These are phyloP conservation scores for Arenicola marina DNA, from an alignment of 2,888 invertebrate species.

Conservation along the genomic window DNA sequence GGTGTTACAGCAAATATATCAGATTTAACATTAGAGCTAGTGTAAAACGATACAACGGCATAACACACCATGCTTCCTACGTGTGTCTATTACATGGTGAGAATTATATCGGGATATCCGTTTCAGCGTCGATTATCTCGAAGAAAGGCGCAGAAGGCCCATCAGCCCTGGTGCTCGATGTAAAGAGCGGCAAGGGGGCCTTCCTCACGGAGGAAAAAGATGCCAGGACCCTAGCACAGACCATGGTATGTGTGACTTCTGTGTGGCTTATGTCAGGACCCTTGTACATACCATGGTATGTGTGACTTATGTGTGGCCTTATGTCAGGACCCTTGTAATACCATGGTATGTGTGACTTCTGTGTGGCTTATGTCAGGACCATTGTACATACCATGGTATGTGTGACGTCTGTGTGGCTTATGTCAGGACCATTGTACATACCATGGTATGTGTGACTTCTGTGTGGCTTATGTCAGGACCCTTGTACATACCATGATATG, in stretches of 20 bases:
- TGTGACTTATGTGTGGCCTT: constrained; percentile 15
- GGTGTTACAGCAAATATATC: too few relatives aligned
- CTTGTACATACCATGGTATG: background rate
- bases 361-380: too few relatives aligned
- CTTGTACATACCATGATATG: too few relatives aligned
- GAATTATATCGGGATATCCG: background rate
- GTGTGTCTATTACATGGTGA: background rate
- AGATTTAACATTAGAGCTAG: too few relatives aligned
- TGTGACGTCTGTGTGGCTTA: too few relatives aligned
- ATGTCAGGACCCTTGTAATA: background rate
- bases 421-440: too few relatives aligned
- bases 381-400: too few relatives aligned
- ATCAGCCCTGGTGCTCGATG: constrained; percentile 64
- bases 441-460: too few relatives aligned
- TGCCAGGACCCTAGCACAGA: constrained; percentile 60
- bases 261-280: background rate
- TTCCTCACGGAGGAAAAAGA: constrained; percentile 58
- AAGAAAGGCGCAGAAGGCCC: constrained; percentile 66
- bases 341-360: background rate
- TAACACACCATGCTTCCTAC: too few relatives aligned
- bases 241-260: constrained; percentile 61
- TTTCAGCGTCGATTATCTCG: constrained; percentile 65
- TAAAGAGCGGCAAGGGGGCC: constrained; percentile 64
- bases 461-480: too few relatives aligned
- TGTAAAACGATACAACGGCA: too few relatives aligned